Evolutionary conservation across 2,113 vertebrate species (phyloP), one percentile per base, ranked within the genome.

Genomic region (Eudyptes chrysolophus): DNA sequence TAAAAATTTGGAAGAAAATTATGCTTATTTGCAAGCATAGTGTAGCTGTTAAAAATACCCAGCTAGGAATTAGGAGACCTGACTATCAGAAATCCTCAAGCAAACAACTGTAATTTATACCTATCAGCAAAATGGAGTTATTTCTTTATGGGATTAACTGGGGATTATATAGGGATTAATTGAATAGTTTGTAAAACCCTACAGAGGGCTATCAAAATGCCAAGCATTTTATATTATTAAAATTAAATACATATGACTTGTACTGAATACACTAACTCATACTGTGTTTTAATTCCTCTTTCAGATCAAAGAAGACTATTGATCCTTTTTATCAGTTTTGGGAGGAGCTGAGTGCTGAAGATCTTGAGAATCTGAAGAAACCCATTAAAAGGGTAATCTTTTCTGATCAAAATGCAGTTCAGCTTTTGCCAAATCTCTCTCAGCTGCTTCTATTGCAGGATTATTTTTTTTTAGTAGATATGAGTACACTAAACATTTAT

Each of bases 281-380:
- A 36, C n/a, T 75, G 10, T 84, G 13, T 60, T 81, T n/a, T 71
- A 38, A 58, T 95, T 65, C 49, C 54, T 89, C 30, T 94, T 70
- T 80, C 96, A 99, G 99, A 95, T 99, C 99, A 36, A 99, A 99
- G 94, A 98, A 98, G 80, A 96, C 98, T 46, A 99, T 99, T 24
- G 98, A 99, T 80, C 99, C 99, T 6, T 61, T 99, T 74, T 99
- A 99, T 94, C 99, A 99, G 96, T 98, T 98, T 27, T 99, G 99
- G 99, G 99, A 99, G 96, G 99, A 99, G 76, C 90, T 98, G 16
- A 98, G 96, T 54, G 98, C 98, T 68, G 98, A 98, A 36, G 98
- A 99, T 77, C 95, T 98, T 57, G 97, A 96, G 65, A 94, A 97
- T 51, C 83, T 97, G 22, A 98, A 97, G 94, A 98, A 98, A 83